Evolutionary conservation across 2,888 invertebrate genomes (phyloP).

Genomic region (Sinhomidia bicolor): DNA sequence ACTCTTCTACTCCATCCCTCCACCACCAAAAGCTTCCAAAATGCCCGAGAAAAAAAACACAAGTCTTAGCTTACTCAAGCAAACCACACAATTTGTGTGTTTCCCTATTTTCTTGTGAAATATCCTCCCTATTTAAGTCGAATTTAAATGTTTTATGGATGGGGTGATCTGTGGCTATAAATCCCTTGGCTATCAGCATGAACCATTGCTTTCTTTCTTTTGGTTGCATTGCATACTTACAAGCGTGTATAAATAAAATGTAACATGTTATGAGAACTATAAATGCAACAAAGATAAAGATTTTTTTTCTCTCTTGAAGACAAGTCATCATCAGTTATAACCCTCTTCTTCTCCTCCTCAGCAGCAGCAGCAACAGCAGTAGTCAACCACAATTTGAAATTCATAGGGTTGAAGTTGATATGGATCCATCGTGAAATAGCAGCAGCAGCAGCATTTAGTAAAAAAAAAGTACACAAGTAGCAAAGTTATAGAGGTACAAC

Average conservation of each 20-base stretch:
- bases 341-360: no score
- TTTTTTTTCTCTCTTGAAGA: slow-evolving; percentile 55
- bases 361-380: no score
- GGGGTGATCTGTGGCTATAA: slow-evolving; percentile 68
- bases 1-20: slow-evolving; percentile 21
- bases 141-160: slow-evolving; percentile 73
- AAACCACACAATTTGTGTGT: slow-evolving; percentile 71
- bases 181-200: slow-evolving; percentile 69
- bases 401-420: slow-evolving; percentile 56
- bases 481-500: no score
- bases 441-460: slow-evolving; percentile 50
- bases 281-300: slow-evolving; percentile 57
- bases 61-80: slow-evolving; percentile 62
- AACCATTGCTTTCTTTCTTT: slow-evolving; percentile 68
- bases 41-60: not conserved
- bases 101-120: slow-evolving; percentile 42
- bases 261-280: slow-evolving; percentile 24
- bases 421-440: slow-evolving; percentile 23
- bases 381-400: slow-evolving; percentile 64
- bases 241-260: not conserved
- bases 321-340: slow-evolving; percentile 48
- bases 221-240: not conserved
- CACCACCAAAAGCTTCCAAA: not conserved
- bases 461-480: not conserved
- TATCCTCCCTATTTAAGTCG: slow-evolving; percentile 62